phyloP scores from a whole-genome alignment of 2,797 vertebrate genomes.

The Intellagama lesueurii region DNA sequence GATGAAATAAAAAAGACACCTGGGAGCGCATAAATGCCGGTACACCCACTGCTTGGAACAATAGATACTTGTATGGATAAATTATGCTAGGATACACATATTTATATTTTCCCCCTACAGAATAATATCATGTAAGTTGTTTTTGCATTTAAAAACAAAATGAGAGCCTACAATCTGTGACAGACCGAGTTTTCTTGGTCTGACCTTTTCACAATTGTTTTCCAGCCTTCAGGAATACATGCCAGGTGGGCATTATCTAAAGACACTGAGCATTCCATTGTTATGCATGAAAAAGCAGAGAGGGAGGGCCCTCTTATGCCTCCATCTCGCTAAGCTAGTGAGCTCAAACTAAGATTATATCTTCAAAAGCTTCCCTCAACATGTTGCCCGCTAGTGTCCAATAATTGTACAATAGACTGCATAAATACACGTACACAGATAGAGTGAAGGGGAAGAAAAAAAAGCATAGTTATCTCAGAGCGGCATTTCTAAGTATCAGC shows the following conservation, averaged over 20 bases:
- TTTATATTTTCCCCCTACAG: background rate
- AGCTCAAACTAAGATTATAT: conserved; percentile 13
- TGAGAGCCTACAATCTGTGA: background rate
- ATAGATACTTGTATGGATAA: conserved; percentile 11
- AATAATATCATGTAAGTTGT: conserved; percentile 3
- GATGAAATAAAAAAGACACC: conserved; percentile 1
- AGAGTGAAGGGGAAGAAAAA: background rate
- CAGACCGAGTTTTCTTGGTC: background rate
- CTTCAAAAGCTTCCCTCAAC: background rate
- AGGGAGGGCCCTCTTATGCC: background rate
- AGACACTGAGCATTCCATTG: background rate
- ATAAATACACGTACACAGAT: conserved; percentile 11
- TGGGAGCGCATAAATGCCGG: background rate
- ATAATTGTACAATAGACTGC: background rate
- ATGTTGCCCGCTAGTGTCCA: background rate
- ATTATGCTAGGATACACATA: conserved; percentile 10
- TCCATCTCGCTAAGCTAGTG: background rate
- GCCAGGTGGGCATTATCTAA: conserved; percentile 21
- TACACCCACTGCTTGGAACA: conserved; percentile 2
- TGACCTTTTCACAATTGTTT: conserved; percentile 13
- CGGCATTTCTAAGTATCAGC: background rate
- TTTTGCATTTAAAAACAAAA: background rate
- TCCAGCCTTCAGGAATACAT: background rate
- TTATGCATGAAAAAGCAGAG: background rate
- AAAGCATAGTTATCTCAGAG: background rate